Evolutionary conservation across 2,888 invertebrate genomes (phyloP).

Genomic region (Lepidochrysops patricia): DNA sequence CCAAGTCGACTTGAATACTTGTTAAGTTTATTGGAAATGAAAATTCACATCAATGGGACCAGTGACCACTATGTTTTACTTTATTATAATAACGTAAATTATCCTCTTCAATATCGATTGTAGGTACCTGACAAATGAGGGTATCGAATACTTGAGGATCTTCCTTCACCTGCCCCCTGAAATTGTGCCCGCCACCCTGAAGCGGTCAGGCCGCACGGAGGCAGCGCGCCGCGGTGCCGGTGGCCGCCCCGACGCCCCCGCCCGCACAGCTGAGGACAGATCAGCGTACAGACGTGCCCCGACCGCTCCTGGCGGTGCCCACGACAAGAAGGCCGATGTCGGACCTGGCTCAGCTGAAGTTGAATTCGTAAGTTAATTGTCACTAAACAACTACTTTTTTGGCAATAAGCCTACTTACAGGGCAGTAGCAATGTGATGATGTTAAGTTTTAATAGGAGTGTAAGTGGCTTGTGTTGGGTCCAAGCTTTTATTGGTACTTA

Average conservation of each 20-base stretch:
- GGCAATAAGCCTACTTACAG: too few species aligned
- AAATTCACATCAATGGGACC: too few species aligned
- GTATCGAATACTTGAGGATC: conserved; percentile 95
- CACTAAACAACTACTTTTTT: too few species aligned
- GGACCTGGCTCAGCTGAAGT: conserved; percentile 95
- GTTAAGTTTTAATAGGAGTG: too few species aligned
- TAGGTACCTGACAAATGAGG: conserved; percentile 96
- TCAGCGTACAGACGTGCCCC: conserved; percentile 88
- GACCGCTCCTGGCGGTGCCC: conserved; percentile 72
- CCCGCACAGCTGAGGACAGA: conserved; percentile 87
- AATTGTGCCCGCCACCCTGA: conserved; percentile 98
- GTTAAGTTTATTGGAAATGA: not conserved
- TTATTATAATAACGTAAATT: not conserved
- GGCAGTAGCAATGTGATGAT: too few species aligned
- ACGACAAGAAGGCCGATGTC: conserved; percentile 97
- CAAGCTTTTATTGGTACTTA: too few species aligned
- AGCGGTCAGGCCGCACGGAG: conserved; percentile 91
- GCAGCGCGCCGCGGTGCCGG: conserved; percentile 85
- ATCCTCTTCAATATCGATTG: conserved; percentile 19
- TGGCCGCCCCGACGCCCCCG: conserved; percentile 79
- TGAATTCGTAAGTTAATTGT: conserved; percentile 81
- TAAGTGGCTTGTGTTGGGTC: too few species aligned
- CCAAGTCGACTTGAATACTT: not conserved
- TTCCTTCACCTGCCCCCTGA: conserved; percentile 98
- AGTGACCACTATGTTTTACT: too few species aligned